A percentile compares a stretch with the other conserved stretches of the same genome.
Conservation (phyloP, 2,113 vertebrate species). For the Pseudolaguvia tuberculata region DNA sequence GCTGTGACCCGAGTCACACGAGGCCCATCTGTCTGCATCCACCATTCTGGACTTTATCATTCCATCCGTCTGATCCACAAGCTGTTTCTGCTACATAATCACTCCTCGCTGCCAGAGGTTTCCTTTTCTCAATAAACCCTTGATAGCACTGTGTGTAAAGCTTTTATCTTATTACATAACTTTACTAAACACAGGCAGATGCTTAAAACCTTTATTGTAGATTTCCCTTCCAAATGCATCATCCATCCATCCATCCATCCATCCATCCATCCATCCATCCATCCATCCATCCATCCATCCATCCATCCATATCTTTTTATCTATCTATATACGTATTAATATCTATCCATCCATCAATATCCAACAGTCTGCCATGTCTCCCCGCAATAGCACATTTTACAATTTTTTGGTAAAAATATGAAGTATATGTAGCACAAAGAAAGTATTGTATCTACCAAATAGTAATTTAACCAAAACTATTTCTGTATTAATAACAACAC, state of each 20-base stretch:
- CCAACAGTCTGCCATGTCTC: too few relatives aligned
- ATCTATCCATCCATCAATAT: too few relatives aligned
- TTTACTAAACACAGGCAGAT: neutral
- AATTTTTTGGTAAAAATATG: neutral
- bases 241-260: too few relatives aligned
- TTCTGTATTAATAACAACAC: too few relatives aligned
- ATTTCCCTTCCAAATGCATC: too few relatives aligned
- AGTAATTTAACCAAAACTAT: neutral
- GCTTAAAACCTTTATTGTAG: too few relatives aligned
- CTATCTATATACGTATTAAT: too few relatives aligned
- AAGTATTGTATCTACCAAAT: too few relatives aligned
- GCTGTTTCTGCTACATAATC: neutral
- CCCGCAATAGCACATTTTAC: too few relatives aligned
- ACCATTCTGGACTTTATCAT: neutral
- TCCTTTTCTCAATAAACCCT: neutral
- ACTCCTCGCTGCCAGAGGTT: neutral
- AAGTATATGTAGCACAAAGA: neutral
- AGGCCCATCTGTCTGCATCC: conserved; percentile 7
- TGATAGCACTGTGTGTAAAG: neutral
- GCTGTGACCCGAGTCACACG: neutral
- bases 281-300: too few relatives aligned
- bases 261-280: too few relatives aligned
- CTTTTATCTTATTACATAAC: neutral
- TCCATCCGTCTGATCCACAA: neutral
- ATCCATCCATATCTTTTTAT: too few relatives aligned